Conservation (phyloP, 2,888 invertebrate genomes). For the Alloscopus bannaensis region DNA sequence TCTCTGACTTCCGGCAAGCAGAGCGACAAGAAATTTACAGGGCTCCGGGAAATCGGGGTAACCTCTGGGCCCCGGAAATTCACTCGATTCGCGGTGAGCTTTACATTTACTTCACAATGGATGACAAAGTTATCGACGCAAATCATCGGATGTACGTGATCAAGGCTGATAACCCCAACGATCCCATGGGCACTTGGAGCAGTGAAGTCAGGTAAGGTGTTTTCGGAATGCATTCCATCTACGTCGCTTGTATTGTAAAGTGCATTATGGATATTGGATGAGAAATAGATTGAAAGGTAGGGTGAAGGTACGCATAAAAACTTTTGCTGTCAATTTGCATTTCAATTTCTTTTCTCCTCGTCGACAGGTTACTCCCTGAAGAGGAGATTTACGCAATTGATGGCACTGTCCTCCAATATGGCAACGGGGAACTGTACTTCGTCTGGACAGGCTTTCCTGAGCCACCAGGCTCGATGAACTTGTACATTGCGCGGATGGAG, state of each 20-base stretch:
- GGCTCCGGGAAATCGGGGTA: slow-evolving; percentile 59
- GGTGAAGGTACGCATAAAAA: neutral
- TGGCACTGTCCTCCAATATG: slow-evolving; percentile 68
- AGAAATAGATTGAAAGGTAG: neutral
- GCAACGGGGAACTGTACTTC: slow-evolving; percentile 66
- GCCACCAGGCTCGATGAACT: slow-evolving; percentile 62
- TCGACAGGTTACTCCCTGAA: slow-evolving; percentile 52
- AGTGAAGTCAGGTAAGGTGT: slow-evolving; percentile 46
- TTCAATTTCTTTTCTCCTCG: neutral
- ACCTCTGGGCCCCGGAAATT: slow-evolving; percentile 71
- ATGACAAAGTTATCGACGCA: slow-evolving; percentile 64
- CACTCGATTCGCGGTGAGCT: slow-evolving; percentile 65
- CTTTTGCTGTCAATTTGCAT: neutral
- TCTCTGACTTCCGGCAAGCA: slow-evolving; percentile 67
- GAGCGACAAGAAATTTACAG: slow-evolving; percentile 53
- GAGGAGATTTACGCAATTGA: slow-evolving; percentile 70
- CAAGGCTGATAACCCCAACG: slow-evolving; percentile 62
- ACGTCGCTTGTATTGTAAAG: no score
- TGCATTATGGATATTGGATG: no score
- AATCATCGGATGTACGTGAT: slow-evolving; percentile 72
- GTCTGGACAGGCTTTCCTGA: slow-evolving; percentile 69
- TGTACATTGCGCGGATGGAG: slow-evolving; percentile 70
- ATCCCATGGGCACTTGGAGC: slow-evolving; percentile 68
- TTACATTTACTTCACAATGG: slow-evolving; percentile 72
- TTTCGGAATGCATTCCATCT: no score